Evolutionary conservation across 2,888 invertebrate genomes (phyloP), one percentile per base, ranked within the genome.

Genomic region (Notodonta dromedarius): DNA sequence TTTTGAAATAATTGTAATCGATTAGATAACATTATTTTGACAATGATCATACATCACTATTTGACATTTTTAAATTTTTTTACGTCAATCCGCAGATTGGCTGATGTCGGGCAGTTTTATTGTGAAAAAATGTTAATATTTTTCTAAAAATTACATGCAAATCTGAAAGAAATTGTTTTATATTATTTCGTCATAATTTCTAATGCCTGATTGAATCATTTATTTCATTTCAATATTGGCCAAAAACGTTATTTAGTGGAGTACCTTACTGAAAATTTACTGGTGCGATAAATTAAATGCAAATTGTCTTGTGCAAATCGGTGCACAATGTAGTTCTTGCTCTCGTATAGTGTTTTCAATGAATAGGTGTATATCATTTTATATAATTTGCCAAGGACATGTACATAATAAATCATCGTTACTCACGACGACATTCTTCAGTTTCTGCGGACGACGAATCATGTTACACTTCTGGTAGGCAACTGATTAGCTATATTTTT

Each of bases 341-440:
- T 71, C 70, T 60, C 66, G 66, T 66, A 67, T 35, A 64, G 78
- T 78, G 77, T 83, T 84, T 83, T 81, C 80, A 81, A 87, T 89
- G 85, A 83, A 84, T 84, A 85, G 80, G 86, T 86, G 83, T 82
- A 78, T 82, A 77, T 76, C 80, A 85, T 87, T 83, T 78, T 82
- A 84, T 77, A 84, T 76, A 85, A 77, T 85, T 86, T 84, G 78
- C 87, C 89, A 91, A 92, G 93, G 93, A 93, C 92, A 93, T 93
- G 93, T 91, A 83, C 91, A 90, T 90, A 88, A 77, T 86, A 92
- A 92, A 88, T 86, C 84, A 85, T 86, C 85, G 84, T 78, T 83
- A 82, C 84, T 87, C 83, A 84, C 83, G 84, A 84, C 83, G 84
- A 86, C 83, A 84, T 87, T 92, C 90, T 87, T 87, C 87, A 86